Conservation (phyloP, 2,888 invertebrate genomes). For the Noctua fimbriata region DNA sequence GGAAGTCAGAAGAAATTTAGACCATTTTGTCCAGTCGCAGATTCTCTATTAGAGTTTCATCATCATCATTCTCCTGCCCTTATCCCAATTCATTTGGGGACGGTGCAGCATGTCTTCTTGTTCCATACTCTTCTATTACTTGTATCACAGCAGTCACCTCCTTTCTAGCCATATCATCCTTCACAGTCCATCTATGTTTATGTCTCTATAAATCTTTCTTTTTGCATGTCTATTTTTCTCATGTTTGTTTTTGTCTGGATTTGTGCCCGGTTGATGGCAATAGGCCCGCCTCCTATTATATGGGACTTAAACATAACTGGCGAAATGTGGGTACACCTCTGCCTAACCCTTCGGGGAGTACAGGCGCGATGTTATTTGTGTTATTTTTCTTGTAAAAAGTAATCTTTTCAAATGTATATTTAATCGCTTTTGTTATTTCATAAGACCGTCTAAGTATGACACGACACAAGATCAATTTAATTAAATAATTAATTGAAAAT, state of each 20-base stretch:
- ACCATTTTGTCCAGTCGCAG: neutral
- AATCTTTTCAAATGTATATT: neutral
- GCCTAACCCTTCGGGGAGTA: too few species aligned
- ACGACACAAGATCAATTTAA: neutral
- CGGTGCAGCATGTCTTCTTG: neutral
- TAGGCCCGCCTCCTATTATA: too few species aligned
- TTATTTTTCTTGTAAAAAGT: neutral
- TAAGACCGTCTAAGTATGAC: neutral
- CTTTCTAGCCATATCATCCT: neutral
- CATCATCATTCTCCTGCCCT: too few species aligned
- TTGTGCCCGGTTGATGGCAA: too few species aligned
- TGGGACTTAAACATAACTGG: too few species aligned
- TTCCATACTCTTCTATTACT: neutral
- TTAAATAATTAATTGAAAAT: constrained; percentile 9
- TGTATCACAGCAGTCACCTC: neutral
- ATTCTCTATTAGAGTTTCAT: neutral
- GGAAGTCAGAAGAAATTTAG: neutral
- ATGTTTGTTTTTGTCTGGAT: too few species aligned
- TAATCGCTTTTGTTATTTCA: neutral
- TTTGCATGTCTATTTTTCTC: neutral
- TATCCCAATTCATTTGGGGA: too few species aligned
- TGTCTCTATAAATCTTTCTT: neutral
- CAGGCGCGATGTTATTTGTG: too few species aligned
- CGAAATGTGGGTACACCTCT: too few species aligned
- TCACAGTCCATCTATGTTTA: neutral